Base-by-base conservation (phyloP, 2,888 invertebrate species). In the Tethea ocularis region DNA sequence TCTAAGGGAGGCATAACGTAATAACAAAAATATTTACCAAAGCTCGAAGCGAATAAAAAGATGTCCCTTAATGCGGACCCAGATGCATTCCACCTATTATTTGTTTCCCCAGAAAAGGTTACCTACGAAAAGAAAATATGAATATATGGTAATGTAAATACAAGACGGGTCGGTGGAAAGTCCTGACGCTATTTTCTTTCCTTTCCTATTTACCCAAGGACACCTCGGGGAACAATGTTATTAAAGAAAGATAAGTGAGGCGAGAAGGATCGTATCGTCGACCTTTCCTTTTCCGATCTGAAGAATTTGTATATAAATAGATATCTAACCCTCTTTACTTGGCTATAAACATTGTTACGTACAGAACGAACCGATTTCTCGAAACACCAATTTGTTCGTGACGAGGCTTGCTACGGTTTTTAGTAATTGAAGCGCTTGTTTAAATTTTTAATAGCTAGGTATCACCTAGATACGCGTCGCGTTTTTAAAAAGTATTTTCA, bases 11-110 rank as follows among this genome's bases (percentile, higher is more conserved):
- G 78, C 83, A 79, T 78, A 86, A 77, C 77, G 80, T 83, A 88
- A 88, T 89, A 90, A 89, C 89, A 91, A 90, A 92, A 91, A 92
- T 92, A 89, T 92, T 92, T 92, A 87, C 91, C 84, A 78, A 83
- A 88, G 80, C 87, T 84, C 86, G 75, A 84, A 83, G 79, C 84
- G 86, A 89, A 91, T 90, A 88, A 85, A 91, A 91, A 89, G 84
- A 90, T 91, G 91, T 91, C 91, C 92, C 91, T 89, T 90, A 91
- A 91, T 89, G 81, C 84, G 81, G 80, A 63, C 86, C 82, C 89
- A 91, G 88, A 87, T 91, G 90, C 89, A 89, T 82, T 85, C 83
- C 71, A 81, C 82, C 91, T 89, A 91, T 91, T 89, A 91, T 92
- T 91, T 88, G 87, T 87, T 87, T 84, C 83, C 82, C 77, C 78